These are phyloP conservation scores for Emys orbicularis DNA, from an alignment of 2,797 vertebrate species.

Conservation along the genomic window DNA sequence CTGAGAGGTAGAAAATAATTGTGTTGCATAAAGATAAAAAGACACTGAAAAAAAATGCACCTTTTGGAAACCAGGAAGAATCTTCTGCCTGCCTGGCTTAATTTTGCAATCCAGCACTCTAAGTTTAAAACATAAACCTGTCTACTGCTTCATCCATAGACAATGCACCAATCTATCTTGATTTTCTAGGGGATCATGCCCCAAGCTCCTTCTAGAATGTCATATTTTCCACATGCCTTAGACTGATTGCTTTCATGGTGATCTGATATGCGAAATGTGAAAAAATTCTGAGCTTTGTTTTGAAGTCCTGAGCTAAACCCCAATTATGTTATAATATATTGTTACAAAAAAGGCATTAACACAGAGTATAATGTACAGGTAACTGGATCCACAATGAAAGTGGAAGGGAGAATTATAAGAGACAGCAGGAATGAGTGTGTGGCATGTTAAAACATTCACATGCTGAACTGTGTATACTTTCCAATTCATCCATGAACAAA, in stretches of 20 bases:
- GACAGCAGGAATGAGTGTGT: neutral
- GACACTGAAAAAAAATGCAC: neutral
- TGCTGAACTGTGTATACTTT: neutral
- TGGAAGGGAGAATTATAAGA: neutral
- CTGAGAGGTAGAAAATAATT: conserved; percentile 42
- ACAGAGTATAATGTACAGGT: neutral
- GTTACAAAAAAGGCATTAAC: neutral
- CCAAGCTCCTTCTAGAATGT: neutral
- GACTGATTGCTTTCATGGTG: neutral
- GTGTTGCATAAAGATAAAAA: conserved; percentile 43
- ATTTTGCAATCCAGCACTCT: neutral
- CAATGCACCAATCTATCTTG: neutral
- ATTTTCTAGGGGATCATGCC: neutral
- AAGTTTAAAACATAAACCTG: neutral
- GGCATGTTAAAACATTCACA: neutral
- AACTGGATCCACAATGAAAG: neutral
- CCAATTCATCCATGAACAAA: neutral
- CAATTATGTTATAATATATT: neutral
- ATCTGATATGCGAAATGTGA: neutral
- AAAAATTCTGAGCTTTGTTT: neutral
- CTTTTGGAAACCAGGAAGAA: neutral
- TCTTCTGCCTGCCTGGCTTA: neutral
- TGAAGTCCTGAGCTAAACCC: neutral
- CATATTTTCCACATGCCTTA: neutral
- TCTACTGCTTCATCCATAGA: neutral